phyloP scores from a whole-genome alignment of 2,797 vertebrate genomes.

The Myotis planiceps region DNA sequence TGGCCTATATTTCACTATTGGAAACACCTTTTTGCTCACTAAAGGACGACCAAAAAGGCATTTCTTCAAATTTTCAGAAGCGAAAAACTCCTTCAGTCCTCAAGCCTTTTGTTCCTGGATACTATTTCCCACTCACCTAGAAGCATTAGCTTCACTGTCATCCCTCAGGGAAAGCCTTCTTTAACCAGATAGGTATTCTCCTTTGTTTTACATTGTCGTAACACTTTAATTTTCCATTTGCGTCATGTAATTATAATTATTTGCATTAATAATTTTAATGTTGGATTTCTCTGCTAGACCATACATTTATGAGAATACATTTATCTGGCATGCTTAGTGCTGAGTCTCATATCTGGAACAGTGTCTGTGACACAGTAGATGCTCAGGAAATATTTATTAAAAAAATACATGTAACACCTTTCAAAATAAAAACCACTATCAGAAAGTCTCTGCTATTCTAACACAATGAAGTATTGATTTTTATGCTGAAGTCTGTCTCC shows the following conservation, averaged over 20 bases:
- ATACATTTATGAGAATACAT: neutral
- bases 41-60: neutral
- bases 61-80: neutral
- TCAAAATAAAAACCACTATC: neutral
- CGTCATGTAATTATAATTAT: neutral
- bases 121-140: neutral
- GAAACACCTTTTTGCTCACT: neutral
- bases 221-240: neutral
- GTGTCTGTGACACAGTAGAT: neutral
- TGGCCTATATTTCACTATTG: neutral
- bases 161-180: neutral
- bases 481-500: neutral
- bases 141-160: neutral
- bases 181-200: neutral
- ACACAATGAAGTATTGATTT: neutral
- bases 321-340: neutral
- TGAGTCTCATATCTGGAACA: neutral
- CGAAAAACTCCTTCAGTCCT: neutral
- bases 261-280: neutral
- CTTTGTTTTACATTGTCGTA: neutral
- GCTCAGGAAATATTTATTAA: neutral
- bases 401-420: neutral
- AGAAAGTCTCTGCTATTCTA: neutral
- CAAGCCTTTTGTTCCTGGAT: neutral
- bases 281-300: neutral